Conservation (phyloP, 2,888 invertebrate species). For the Parnassius smintheus region DNA sequence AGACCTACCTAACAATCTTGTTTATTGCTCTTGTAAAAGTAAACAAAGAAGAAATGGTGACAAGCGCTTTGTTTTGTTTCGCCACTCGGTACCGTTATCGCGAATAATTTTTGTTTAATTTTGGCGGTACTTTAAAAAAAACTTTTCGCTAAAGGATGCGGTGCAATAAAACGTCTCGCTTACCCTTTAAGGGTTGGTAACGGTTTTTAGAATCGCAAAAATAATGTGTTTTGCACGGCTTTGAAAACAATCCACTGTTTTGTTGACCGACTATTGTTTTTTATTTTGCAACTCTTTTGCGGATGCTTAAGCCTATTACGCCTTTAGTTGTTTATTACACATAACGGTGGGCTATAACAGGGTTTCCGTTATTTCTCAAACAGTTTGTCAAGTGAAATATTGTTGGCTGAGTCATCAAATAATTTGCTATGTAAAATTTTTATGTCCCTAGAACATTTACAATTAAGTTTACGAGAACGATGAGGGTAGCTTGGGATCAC, state of each 20-base stretch:
- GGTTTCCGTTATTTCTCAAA: conserved; percentile 42
- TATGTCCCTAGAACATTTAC: too few species aligned
- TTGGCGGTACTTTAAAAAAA: conserved; percentile 13
- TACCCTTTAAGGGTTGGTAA: conserved; percentile 49
- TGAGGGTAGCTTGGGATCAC: too few species aligned
- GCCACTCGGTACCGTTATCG: conserved; percentile 18
- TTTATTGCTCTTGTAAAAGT: conserved; percentile 4
- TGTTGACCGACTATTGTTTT: conserved; percentile 43
- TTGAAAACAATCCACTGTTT: conserved; percentile 39
- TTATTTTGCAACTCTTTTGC: conserved; percentile 51
- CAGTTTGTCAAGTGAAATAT: conserved; percentile 14
- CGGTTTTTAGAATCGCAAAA: conserved; percentile 40
- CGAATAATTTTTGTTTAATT: conserved; percentile 19
- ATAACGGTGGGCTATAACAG: conserved; percentile 47
- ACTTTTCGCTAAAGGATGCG: conserved; percentile 35
- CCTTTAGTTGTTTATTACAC: conserved; percentile 34
- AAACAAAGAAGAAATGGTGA: background rate
- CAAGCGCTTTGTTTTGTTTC: conserved; percentile 3
- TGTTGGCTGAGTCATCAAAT: conserved; percentile 1
- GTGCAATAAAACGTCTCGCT: conserved; percentile 54
- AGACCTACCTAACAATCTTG: conserved; percentile 9
- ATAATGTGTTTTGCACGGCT: conserved; percentile 25
- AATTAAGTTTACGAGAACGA: too few species aligned
- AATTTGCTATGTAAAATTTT: conserved; percentile 3
- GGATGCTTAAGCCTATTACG: conserved; percentile 43